phyloP scores from a whole-genome alignment of 1,140 invertebrate species.

The Samia ricini region DNA sequence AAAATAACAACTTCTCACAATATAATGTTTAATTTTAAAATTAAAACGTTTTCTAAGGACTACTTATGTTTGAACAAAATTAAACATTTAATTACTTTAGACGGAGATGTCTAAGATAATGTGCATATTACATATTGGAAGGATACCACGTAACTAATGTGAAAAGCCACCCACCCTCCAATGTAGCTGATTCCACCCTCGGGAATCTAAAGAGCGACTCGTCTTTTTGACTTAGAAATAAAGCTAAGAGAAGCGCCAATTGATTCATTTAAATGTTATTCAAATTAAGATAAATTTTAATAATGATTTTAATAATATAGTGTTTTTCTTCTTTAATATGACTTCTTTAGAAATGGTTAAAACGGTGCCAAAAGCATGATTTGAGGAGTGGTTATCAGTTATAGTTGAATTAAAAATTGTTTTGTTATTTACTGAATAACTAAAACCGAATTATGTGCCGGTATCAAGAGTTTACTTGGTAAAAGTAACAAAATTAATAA shows the following conservation, averaged over 20 bases:
- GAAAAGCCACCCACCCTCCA: slow-evolving; percentile 25
- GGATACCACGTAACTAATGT: slow-evolving; percentile 21
- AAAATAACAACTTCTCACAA: no score
- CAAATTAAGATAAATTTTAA: background rate
- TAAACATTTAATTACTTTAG: slow-evolving; percentile 15
- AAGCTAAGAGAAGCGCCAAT: slow-evolving; percentile 19
- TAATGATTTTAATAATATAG: no score
- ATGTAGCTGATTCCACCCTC: slow-evolving; percentile 30
- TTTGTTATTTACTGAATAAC: no score
- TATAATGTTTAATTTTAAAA: no score
- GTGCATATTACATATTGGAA: slow-evolving; percentile 27
- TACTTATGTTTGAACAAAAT: background rate
- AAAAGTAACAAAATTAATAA: no score
- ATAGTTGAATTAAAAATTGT: no score
- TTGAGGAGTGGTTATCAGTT: no score
- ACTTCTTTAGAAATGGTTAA: background rate
- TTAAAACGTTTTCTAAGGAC: no score
- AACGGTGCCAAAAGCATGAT: background rate
- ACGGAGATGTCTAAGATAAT: slow-evolving; percentile 22
- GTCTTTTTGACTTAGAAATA: slow-evolving; percentile 23
- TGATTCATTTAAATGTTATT: background rate
- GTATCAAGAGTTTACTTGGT: no score
- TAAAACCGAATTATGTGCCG: no score
- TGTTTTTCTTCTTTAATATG: background rate
- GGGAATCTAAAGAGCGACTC: slow-evolving; percentile 18